Evolutionary conservation across 2,797 vertebrate species (phyloP).

Genomic region (Sebastes ruberrimus): DNA sequence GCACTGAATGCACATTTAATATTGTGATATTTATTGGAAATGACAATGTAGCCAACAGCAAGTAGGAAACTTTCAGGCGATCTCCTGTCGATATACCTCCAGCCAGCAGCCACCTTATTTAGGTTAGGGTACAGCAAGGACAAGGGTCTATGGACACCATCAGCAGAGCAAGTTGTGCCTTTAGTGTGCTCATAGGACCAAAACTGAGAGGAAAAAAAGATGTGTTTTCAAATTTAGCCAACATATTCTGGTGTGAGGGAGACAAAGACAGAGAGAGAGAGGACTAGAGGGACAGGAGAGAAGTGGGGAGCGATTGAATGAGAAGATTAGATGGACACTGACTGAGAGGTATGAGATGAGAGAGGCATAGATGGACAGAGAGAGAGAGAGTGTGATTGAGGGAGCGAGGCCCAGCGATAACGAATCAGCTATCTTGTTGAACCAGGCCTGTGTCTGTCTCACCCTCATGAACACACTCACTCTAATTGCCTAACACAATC

Average conservation of each 20-base stretch:
- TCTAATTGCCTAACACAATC: conserved; percentile 69
- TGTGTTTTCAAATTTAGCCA: not conserved
- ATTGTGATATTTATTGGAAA: too few relatives aligned
- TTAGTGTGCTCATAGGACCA: not conserved
- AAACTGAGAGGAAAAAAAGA: not conserved
- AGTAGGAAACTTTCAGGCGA: too few relatives aligned
- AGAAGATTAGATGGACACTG: conserved; percentile 57
- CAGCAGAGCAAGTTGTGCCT: not conserved
- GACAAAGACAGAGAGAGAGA: not conserved
- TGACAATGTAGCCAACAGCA: too few relatives aligned
- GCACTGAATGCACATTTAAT: too few relatives aligned
- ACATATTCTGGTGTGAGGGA: conserved; percentile 9
- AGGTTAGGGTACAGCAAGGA: not conserved
- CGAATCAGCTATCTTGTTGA: conserved; percentile 67
- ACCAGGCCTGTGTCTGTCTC: conserved; percentile 58
- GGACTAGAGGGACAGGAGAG: conserved; percentile 5
- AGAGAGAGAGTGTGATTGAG: conserved; percentile 6
- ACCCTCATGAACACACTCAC: conserved; percentile 34
- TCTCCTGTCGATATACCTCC: too few relatives aligned
- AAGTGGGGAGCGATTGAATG: conserved; percentile 25
- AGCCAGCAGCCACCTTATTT: too few relatives aligned
- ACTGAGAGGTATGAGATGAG: conserved; percentile 38
- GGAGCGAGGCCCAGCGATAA: conserved; percentile 50
- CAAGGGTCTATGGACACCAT: not conserved
- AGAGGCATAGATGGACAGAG: conserved; percentile 27